Percentiles rank a stretch among this genome's conserved stretches.
Evolutionary conservation across 2,113 vertebrate genomes (phyloP).

Genomic region (Pithys albifrons): DNA sequence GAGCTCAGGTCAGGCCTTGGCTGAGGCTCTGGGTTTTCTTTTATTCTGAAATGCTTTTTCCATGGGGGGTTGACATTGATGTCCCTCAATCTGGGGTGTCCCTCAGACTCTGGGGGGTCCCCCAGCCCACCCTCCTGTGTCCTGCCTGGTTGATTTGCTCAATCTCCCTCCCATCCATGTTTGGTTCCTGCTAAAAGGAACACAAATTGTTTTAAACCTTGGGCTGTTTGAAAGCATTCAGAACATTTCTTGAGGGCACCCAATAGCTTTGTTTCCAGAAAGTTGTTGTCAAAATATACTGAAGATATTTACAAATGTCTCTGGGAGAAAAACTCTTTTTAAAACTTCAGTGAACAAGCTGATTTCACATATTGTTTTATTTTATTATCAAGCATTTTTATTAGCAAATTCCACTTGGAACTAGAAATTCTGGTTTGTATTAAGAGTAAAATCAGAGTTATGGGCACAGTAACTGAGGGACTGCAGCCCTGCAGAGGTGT

Average conservation of each 20-base stretch:
- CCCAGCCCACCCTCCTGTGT: not conserved
- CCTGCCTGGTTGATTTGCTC: not conserved
- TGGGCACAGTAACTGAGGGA: not conserved
- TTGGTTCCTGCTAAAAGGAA: not conserved
- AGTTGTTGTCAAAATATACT: not conserved
- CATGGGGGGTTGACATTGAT: fast-evolving
- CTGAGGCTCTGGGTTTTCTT: not conserved
- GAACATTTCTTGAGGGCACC: not conserved
- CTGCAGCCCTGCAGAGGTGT: not conserved
- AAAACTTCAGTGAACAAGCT: not conserved
- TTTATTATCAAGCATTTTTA: not conserved
- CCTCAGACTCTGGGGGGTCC: not conserved
- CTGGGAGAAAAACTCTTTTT: not conserved
- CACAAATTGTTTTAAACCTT: not conserved
- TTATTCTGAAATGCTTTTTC: not conserved
- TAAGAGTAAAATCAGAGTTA: not conserved
- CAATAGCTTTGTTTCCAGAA: not conserved
- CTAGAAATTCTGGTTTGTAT: not conserved
- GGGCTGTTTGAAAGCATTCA: not conserved
- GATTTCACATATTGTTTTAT: not conserved
- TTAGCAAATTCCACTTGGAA: not conserved
- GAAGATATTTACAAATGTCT: not conserved
- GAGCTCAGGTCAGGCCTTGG: not conserved
- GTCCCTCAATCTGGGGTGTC: not conserved
- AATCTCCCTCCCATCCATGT: not conserved